phyloP scores from a whole-genome alignment of 2,797 vertebrate genomes.

The Chelonia mydas region DNA sequence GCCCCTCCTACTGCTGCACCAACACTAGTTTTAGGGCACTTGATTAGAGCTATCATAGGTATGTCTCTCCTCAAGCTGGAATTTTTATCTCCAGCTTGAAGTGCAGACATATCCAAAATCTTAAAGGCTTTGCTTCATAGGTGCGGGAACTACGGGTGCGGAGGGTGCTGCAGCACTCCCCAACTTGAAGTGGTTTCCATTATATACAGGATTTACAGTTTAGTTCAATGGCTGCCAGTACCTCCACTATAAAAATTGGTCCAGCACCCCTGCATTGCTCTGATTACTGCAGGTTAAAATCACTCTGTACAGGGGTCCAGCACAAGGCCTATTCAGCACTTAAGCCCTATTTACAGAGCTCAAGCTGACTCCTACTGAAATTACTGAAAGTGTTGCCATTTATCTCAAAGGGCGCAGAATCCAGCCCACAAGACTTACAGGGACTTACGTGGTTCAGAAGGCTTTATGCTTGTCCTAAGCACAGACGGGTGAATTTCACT shows the following conservation, averaged over 20 bases:
- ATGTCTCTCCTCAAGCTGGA: no score
- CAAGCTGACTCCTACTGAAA: conserved; percentile 35
- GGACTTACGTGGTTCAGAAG: conserved; percentile 57
- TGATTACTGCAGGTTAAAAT: not conserved
- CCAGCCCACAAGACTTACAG: conserved; percentile 53
- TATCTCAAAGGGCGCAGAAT: conserved; percentile 54
- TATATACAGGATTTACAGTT: no score
- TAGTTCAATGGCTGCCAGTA: no score
- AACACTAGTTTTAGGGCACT: no score
- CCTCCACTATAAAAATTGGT: no score
- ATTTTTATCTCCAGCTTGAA: no score
- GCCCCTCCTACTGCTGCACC: no score
- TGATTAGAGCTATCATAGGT: no score
- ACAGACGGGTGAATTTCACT: conserved; percentile 62
- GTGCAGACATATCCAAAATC: not conserved
- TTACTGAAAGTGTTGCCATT: conserved; percentile 45
- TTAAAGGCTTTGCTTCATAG: not conserved
- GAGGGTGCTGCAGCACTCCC: no score
- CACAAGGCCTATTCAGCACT: not conserved
- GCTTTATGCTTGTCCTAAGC: conserved; percentile 69
- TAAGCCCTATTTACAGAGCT: conserved; percentile 15
- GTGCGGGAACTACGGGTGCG: no score
- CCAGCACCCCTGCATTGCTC: not conserved
- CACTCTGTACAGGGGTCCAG: not conserved
- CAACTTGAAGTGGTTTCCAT: no score